A percentile compares a stretch with the other conserved stretches of the same genome.
phyloP scores from a whole-genome alignment of 2,797 vertebrate species.

The Gobionotothen gibberifrons region DNA sequence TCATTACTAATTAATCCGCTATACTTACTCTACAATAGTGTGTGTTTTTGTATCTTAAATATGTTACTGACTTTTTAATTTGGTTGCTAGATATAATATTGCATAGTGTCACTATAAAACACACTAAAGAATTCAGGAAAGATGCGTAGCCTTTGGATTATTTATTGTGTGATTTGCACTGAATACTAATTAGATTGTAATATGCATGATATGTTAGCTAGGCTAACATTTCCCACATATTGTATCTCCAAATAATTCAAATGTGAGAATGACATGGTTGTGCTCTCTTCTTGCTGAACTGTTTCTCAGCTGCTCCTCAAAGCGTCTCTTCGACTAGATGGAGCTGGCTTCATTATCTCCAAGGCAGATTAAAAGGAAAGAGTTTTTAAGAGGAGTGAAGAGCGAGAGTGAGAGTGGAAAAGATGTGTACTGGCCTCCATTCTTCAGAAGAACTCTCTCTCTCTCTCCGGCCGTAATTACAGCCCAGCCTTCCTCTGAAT shows the following conservation, averaged over 20 bases:
- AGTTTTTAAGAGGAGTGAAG: slow-evolving; percentile 50
- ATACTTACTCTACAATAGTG: too few relatives aligned
- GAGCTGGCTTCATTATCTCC: slow-evolving; percentile 66
- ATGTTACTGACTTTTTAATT: slow-evolving; percentile 9
- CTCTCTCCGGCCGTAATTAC: slow-evolving; percentile 67
- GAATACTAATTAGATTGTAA: slow-evolving; percentile 58
- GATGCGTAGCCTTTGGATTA: slow-evolving; percentile 54
- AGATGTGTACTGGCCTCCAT: slow-evolving; percentile 53
- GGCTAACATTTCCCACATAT: slow-evolving; percentile 47
- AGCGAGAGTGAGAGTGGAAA: slow-evolving; percentile 41
- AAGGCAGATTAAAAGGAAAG: slow-evolving; percentile 74
- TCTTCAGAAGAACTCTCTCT: slow-evolving; percentile 52
- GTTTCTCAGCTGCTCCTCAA: slow-evolving; percentile 53
- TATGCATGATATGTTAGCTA: slow-evolving; percentile 36
- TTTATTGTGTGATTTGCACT: slow-evolving; percentile 45
- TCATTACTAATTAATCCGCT: too few relatives aligned
- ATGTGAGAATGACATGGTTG: slow-evolving; percentile 58
- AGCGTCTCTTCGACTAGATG: slow-evolving; percentile 46
- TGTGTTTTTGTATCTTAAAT: too few relatives aligned
- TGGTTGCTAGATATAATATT: slow-evolving; percentile 14
- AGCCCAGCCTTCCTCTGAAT: slow-evolving; percentile 60
- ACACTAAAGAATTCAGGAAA: slow-evolving; percentile 42
- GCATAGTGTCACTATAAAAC: slow-evolving; percentile 18
- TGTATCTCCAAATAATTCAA: slow-evolving; percentile 63
- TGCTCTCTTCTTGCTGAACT: slow-evolving; percentile 44